Evolutionary conservation across 2,113 vertebrate genomes (phyloP), one percentile per base, ranked within the genome.

Genomic region (Loxodonta africana): DNA sequence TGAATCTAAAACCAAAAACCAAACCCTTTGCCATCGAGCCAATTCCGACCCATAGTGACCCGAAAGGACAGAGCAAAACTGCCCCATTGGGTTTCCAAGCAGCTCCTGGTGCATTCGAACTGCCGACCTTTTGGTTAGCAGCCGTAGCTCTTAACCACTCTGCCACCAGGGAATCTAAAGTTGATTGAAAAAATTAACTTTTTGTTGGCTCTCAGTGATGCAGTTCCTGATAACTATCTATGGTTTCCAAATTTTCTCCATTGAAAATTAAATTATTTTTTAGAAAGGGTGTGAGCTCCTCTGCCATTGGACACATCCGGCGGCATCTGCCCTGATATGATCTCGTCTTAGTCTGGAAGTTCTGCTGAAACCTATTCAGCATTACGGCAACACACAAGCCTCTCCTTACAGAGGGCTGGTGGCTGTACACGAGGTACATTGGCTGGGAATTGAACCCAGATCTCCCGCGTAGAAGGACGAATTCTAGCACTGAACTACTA

Each of bases 181-280:
- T 20, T 60, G 17, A 23, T 23, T 14, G 53, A 3, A 44, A 53
- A 81, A 73, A 57, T 57, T 57, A 57, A 57, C 53, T 57, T 57
- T 57, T 71, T 18, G 17, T 57, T 89, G 90, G 18, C 48, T n/a
- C 12, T 60, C 48, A 26, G 14, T 46, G 57, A 90, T 77, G 25
- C 6, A 89, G 77, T 88, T 90, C 33, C 65, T 83, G 28, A 76
- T 63, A 65, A 90, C 83, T 92, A 90, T 48, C 57, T 82, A n/a
- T 76, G 57, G n/a, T 88, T 92, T 87, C 33, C 28, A 87, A 92
- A 53, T 86, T 87, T 81, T 88, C 53, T 53, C 88, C 46, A 57
- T n/a, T 73, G 25, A 65, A 62, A 74, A 95, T 15, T 57, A 53
- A 48, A 87, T 94, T 89, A 37, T 69, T 84, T 88, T 83, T 26